These are phyloP conservation scores for Lasioglossum baleicum DNA, from an alignment of 1,140 invertebrate genomes.

Conservation along the genomic window DNA sequence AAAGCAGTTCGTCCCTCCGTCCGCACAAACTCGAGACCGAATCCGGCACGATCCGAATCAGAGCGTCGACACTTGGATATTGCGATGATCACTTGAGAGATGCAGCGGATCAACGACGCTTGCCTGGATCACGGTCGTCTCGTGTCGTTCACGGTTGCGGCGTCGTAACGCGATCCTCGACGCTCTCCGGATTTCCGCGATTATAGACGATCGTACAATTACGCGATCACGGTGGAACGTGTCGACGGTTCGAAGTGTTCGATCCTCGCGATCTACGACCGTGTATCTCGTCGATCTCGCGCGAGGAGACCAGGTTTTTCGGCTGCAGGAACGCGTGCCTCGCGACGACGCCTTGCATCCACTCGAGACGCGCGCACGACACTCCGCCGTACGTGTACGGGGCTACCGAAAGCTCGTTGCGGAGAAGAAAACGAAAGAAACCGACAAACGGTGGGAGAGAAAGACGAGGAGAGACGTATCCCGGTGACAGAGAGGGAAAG, in stretches of 20 bases:
- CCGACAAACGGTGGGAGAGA: neutral
- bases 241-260: neutral
- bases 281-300: conserved; percentile 26
- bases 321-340: conserved; percentile 19
- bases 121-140: neutral
- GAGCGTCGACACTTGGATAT: neutral
- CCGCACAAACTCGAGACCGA: neutral
- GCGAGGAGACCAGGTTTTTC: conserved; percentile 21
- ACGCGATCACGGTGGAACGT: conserved; percentile 22
- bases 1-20: conserved; percentile 14
- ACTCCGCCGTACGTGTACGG: conserved; percentile 44
- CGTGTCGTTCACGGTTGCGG: neutral
- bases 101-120: neutral
- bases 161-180: neutral
- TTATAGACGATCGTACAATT: neutral
- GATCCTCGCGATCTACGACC: neutral
- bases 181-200: too few species aligned
- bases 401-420: conserved; percentile 39
- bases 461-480: too few species aligned
- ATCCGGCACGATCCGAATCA: neutral
- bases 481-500: too few species aligned
- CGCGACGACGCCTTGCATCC: conserved; percentile 50
- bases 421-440: conserved; percentile 39
- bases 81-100: neutral
- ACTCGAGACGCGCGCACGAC: conserved; percentile 52